Evolutionary conservation across 1,140 invertebrate species (phyloP).

Genomic region (Drosophila murphyi): DNA sequence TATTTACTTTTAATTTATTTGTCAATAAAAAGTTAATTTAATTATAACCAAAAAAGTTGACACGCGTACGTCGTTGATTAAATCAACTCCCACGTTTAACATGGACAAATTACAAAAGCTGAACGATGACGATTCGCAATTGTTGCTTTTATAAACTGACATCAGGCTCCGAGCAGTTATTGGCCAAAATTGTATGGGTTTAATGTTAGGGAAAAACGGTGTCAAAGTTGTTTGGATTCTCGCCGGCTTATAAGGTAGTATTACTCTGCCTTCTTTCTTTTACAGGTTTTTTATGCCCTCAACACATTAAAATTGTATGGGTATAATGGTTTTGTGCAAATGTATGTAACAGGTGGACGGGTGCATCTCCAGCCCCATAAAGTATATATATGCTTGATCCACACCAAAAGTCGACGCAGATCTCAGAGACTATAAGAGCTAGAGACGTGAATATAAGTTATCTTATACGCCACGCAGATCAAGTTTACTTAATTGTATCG

Average conservation of each 20-base stretch:
- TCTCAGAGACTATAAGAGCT: too few species aligned
- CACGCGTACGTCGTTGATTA: conserved; percentile 25
- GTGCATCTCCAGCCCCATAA: too few species aligned
- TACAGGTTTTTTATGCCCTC: conserved; percentile 3
- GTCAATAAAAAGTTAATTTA: conserved; percentile 42
- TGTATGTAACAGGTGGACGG: too few species aligned
- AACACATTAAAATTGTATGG: too few species aligned
- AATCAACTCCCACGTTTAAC: conserved; percentile 11
- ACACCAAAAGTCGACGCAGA: too few species aligned
- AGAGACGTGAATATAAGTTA: too few species aligned
- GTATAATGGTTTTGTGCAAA: too few species aligned
- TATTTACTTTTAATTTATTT: conserved; percentile 27
- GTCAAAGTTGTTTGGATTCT: conserved; percentile 36
- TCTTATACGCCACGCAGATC: too few species aligned
- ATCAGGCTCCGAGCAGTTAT: background rate
- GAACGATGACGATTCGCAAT: conserved; percentile 15
- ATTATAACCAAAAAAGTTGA: conserved; percentile 35
- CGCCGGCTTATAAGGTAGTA: conserved; percentile 16
- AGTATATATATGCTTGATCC: too few species aligned
- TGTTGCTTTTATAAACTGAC: conserved; percentile 8
- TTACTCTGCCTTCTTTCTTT: conserved; percentile 14
- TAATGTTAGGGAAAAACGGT: conserved; percentile 32
- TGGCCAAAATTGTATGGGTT: conserved; percentile 6
- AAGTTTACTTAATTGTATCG: too few species aligned
- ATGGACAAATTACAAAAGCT: background rate